Base-by-base conservation (phyloP, 1,140 invertebrate species). In the Mesaphorura yosii region DNA sequence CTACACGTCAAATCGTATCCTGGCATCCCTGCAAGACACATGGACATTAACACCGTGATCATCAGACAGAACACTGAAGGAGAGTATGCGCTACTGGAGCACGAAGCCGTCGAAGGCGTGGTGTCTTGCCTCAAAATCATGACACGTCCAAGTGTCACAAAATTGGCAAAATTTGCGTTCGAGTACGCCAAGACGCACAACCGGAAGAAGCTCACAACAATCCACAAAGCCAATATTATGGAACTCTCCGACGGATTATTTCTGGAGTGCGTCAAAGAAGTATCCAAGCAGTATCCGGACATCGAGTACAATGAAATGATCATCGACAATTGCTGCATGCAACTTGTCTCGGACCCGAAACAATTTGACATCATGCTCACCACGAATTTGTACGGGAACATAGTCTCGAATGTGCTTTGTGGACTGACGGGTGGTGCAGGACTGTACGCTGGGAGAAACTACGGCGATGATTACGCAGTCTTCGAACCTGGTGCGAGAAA, bases 351-450 rank as follows among this genome's bases (percentile, higher is more conserved):
- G 0, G 92, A 87, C 64, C 92, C 92, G 0, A 81, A 93, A 66
- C 90, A 98, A 68, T 99, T 99, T 74, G 94, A 98, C 73, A 89
- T 98, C 15, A 86, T 98, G 79, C 75, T 97, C 3, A 60, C 59
- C 17, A 14, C 25, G 4, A 63, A 63, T 48, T 29, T 63, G 12
- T 64, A 59, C 48, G 62, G 63, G 20, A 59, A 59, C 44, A 62
- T 64, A 31, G 28, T 63, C 3, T 52, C 58, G 3, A 58, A 63
- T 45, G 84, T 98, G 22, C 83, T 95, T 31, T 96, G 93, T 70
- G 95, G 95, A n/a, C 68, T 99, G 3, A 80, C 97, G 53, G 95
- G 95, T 2, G 95, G 95, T 3, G 91, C 95, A 38, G 95, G 95
- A 15, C 74, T 99, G 4, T 77, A 95, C 17, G 89, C 93, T 22